Evolutionary conservation across 1,140 invertebrate species (phyloP), one percentile per base, ranked within the genome.

Genomic region (Hirudo medicinalis): DNA sequence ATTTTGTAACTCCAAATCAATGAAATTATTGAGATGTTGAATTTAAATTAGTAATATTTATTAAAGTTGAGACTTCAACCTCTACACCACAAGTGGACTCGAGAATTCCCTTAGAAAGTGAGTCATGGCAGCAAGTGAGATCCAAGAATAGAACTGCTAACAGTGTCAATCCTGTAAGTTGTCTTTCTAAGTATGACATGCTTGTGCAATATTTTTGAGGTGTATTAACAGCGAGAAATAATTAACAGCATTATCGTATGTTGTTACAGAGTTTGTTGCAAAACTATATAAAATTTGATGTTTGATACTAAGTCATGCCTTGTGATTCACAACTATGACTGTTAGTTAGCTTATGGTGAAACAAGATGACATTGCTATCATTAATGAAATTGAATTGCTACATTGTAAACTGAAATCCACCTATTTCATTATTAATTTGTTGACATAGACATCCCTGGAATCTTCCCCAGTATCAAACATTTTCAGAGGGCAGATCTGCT

Each of bases 391-490:
- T 19, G 57, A 63, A n/a, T 25, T 63, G 19, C 22, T 25, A n/a
- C n/a, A 15, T 25, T 25, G 15, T 13, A 15, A 20, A 20, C 9
- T 63, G 57, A 19, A 63, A 63, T 63, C 25, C 54, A 57, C 54
- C 9, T n/a, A 60, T 60, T n/a, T 15, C 4, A 60, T 27, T 27
- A 6, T 19, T 63, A n/a, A 1, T 63, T n/a, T 63, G 57, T 25
- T 63, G 32, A 36, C 19, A 15, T 22, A 32, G 22, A 22, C 57
- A 63, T 25, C 57, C 32, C 71, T 72, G 68, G 67, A 78, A 75
- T 89, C 89, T 75, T 92, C 91, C n/a, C 92, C 92, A 0, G 85
- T 96, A 6, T 91, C 90, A 29, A 90, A 93, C 76, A 93, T 96
- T 73, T 95, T 96, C 83, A 87, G 90, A 70, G 93, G 94, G 22